These are phyloP conservation scores for Drosophila pachea DNA, from an alignment of 1,140 invertebrate genomes.

Conservation along the genomic window DNA sequence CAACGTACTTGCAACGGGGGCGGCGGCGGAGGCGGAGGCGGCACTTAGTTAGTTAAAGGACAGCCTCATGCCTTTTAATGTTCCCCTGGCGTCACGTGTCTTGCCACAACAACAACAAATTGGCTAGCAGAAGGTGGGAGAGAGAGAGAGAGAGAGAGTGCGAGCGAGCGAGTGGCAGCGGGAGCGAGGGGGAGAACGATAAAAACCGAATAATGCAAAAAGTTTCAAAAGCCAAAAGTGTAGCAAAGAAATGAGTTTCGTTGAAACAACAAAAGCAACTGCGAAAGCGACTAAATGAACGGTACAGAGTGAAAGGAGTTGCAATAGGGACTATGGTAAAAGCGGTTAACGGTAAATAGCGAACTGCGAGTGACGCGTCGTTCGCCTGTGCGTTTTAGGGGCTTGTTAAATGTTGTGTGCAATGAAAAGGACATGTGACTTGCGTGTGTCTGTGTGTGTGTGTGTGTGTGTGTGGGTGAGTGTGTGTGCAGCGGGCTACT, in stretches of 20 bases:
- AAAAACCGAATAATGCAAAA: constrained; percentile 29
- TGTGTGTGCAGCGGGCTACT: constrained; percentile 26
- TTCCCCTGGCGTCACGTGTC: constrained; percentile 54
- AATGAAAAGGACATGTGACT: constrained; percentile 67
- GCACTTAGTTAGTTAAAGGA: constrained; percentile 45
- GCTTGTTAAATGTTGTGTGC: constrained; percentile 53
- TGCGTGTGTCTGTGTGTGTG: constrained; percentile 10
- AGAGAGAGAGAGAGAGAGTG: neutral
- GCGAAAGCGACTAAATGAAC: constrained; percentile 25
- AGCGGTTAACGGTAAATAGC: constrained; percentile 21
- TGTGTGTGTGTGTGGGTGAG: constrained; percentile 22
- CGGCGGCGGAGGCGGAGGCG: constrained; percentile 13
- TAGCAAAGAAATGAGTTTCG: constrained; percentile 66
- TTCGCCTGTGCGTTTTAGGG: constrained; percentile 38
- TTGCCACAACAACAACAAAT: constrained; percentile 70
- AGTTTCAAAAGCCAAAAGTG: constrained; percentile 64
- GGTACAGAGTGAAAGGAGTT: constrained; percentile 34
- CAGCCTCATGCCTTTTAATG: constrained; percentile 35
- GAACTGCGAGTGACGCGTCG: constrained; percentile 12
- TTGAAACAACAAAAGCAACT: constrained; percentile 35
- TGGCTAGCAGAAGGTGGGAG: constrained; percentile 35
- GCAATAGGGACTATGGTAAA: constrained; percentile 19
- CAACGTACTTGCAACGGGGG: constrained; percentile 60
- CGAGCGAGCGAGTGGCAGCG: constrained; percentile 8
- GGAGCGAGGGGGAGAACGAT: constrained; percentile 4